Conservation (phyloP, 2,888 invertebrate genomes). For the Apodemia duryi region DNA sequence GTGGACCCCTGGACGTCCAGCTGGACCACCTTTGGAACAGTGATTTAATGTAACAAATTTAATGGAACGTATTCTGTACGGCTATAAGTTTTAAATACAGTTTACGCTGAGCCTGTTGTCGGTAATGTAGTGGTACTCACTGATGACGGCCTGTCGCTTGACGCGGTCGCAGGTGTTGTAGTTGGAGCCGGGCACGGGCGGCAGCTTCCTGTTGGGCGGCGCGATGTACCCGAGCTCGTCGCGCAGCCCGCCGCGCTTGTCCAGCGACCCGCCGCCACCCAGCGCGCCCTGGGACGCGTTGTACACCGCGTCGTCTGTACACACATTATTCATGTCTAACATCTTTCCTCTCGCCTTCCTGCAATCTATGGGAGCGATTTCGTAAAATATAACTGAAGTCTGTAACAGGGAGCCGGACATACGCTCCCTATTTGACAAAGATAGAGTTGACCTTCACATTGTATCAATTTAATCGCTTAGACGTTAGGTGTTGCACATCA, state of each 20-base stretch:
- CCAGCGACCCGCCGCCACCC: conserved; percentile 85
- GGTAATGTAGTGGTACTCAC: conserved; percentile 79
- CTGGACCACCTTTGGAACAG: no score
- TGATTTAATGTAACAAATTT: no score
- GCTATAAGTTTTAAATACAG: not conserved
- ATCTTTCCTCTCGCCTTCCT: no score
- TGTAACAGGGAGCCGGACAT: no score
- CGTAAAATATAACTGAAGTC: no score
- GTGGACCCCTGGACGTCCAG: no score
- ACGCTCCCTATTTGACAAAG: no score
- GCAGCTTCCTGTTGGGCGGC: conserved; percentile 94
- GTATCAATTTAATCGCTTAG: no score
- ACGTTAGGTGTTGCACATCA: no score
- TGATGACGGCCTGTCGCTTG: conserved; percentile 95
- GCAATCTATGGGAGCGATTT: no score
- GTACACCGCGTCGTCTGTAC: conserved; percentile 92
- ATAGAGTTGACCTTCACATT: no score
- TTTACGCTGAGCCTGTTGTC: not conserved
- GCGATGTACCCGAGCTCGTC: conserved; percentile 96
- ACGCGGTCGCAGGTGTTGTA: conserved; percentile 96
- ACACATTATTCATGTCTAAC: no score
- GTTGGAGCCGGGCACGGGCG: conserved; percentile 95
- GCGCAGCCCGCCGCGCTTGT: conserved; percentile 89
- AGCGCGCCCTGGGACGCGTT: conserved; percentile 86
- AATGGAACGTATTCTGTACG: not conserved